Conservation (phyloP, 2,113 vertebrate genomes). For the Thamnaconus septentrionalis region DNA sequence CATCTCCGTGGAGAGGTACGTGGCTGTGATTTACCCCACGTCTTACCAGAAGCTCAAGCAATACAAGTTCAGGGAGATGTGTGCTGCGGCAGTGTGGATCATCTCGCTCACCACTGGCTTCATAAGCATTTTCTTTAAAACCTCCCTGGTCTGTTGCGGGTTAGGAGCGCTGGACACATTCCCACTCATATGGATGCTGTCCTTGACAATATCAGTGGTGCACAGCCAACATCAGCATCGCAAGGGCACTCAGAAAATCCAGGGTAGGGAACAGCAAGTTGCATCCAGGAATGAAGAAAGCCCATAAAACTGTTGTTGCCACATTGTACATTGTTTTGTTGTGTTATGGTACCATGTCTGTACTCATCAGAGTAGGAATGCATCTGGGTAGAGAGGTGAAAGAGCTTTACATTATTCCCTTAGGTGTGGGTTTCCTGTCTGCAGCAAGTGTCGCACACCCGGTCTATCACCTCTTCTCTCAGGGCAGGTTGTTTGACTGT, state of each 20-base stretch:
- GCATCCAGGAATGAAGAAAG: slow-evolving; percentile 43
- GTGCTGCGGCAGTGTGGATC: slow-evolving; percentile 28
- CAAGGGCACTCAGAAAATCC: slow-evolving; percentile 8
- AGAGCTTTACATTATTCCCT: rapidly evolving
- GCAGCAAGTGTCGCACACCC: slow-evolving; percentile 38
- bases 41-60: slow-evolving; percentile 45
- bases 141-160: rapidly evolving
- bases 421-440: not conserved
- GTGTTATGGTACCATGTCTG: not conserved
- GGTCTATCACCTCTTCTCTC: slow-evolving; percentile 31
- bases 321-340: not conserved
- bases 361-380: rapidly evolving
- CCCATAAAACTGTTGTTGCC: slow-evolving; percentile 13
- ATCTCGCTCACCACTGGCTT: rapidly evolving
- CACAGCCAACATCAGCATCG: slow-evolving; percentile 3
- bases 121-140: rapidly evolving
- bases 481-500: slow-evolving; percentile 8
- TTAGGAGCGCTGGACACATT: rapidly evolving
- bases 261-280: slow-evolving; percentile 4
- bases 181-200: rapidly evolving
- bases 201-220: rapidly evolving
- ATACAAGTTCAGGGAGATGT: slow-evolving; percentile 36
- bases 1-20: slow-evolving; percentile 52
- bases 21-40: slow-evolving; percentile 49
- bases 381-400: rapidly evolving